These are phyloP conservation scores for Phoeniculus purpureus DNA, from an alignment of 2,797 vertebrate genomes.

Conservation along the genomic window DNA sequence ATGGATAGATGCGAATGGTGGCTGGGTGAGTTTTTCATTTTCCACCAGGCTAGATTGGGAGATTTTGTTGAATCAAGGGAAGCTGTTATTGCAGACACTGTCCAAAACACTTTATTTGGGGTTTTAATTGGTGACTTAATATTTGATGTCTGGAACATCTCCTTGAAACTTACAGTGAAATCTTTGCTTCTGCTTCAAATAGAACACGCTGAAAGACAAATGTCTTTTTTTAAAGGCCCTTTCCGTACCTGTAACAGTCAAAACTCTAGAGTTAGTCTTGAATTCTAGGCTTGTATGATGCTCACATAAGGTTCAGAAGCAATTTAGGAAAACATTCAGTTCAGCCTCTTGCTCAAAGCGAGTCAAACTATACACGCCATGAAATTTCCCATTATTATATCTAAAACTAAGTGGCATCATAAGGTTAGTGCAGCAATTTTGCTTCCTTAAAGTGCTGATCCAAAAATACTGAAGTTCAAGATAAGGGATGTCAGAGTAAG, in stretches of 20 bases:
- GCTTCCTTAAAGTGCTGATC: not conserved
- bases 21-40: conserved; percentile 76
- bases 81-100: not conserved
- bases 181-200: not conserved
- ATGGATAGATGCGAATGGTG: conserved; percentile 77
- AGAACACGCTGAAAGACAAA: not conserved
- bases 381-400: not conserved
- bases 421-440: not conserved
- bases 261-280: not conserved
- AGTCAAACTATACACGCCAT: not conserved
- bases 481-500: not conserved
- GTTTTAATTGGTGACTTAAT: conserved; percentile 2
- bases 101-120: not conserved
- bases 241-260: not conserved
- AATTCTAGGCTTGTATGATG: not conserved
- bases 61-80: not conserved
- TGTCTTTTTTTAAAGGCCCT: not conserved
- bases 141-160: not conserved
- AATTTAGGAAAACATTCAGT: not conserved
- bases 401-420: not conserved
- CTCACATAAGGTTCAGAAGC: not conserved
- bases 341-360: not conserved
- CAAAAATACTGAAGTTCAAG: not conserved
- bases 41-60: not conserved
- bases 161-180: not conserved